Base-by-base conservation (phyloP, 1,140 invertebrate genomes). In the Drosophila yakuba region DNA sequence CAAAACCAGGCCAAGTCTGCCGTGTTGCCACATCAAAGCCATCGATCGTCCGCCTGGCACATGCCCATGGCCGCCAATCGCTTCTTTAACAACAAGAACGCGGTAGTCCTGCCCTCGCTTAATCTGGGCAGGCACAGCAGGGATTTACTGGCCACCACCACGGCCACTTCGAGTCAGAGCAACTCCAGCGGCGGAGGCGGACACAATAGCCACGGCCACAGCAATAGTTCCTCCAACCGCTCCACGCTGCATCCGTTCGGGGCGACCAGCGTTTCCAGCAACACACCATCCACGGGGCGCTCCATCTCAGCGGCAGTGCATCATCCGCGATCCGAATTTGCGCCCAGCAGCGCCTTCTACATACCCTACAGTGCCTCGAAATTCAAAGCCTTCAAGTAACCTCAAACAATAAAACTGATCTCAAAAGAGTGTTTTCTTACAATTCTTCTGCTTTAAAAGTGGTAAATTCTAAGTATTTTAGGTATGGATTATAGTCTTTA, bases 321-420 rank as follows among this genome's bases (percentile, higher is more conserved):
- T 64, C 76, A 86, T 69, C 89, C 85, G 11, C 81, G 81, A 7
- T 71, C 84, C 28, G 85, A 91, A 41, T 82, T 88, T 45, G 61
- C 32, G 14, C 71, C 67, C 15, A 83, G 54, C 51, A 90, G 75
- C 72, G 85, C 79, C 58, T 88, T 88, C 48, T 91, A 90, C 64
- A 85, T 91, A 84, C 90, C 90, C 25, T 88, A 91, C 61, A 91
- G 90, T 91, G 90, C 90, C 82, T 91, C 90, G 48, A 91, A 91
- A 82, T 91, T 91, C 47, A 91, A 91, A 85, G 71, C 80, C 66
- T 91, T 86, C 56, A 91, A 91, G 54, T 91, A 86, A 85, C 77
- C 85, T 90, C 80, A 83, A 88, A 41, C 43, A 85, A 88, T 85
- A 88, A 90, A 88, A 54, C 77, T 60, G 62, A 71, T 67, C 39